Evolutionary conservation across 2,888 invertebrate species (phyloP).

Genomic region (Eristalinus sepulchralis): DNA sequence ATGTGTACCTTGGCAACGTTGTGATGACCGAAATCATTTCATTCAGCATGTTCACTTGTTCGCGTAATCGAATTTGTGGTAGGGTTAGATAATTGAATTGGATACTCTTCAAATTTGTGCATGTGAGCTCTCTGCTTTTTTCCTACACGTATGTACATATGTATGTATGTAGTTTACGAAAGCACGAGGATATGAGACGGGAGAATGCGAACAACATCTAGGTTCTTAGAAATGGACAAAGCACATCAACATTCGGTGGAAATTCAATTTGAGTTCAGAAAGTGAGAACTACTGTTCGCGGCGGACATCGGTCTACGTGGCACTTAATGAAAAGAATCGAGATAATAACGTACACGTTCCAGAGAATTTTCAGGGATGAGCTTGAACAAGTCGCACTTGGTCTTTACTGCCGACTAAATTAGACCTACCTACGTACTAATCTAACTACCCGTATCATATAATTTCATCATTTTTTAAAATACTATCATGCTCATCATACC

Average conservation of each 20-base stretch:
- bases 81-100: slow-evolving; percentile 21
- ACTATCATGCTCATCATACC: no score
- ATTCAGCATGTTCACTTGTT: slow-evolving; percentile 11
- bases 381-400: no score
- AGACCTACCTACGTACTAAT: no score
- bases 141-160: not conserved
- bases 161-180: not conserved
- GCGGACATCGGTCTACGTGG: not conserved
- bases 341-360: not conserved
- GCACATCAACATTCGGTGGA: not conserved
- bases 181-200: no score
- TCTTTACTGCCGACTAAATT: no score
- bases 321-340: not conserved
- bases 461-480: no score
- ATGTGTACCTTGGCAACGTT: not conserved
- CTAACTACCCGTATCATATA: no score
- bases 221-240: not conserved
- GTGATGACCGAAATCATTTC: slow-evolving; percentile 23
- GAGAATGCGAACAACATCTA: not conserved
- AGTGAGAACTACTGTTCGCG: not conserved
- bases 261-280: not conserved
- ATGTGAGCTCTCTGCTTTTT: not conserved
- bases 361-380: not conserved
- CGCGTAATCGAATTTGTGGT: slow-evolving; percentile 26
- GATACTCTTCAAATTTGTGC: not conserved